These are phyloP conservation scores for Ovibos moschatus DNA, from an alignment of 2,113 vertebrate genomes.

Conservation along the genomic window DNA sequence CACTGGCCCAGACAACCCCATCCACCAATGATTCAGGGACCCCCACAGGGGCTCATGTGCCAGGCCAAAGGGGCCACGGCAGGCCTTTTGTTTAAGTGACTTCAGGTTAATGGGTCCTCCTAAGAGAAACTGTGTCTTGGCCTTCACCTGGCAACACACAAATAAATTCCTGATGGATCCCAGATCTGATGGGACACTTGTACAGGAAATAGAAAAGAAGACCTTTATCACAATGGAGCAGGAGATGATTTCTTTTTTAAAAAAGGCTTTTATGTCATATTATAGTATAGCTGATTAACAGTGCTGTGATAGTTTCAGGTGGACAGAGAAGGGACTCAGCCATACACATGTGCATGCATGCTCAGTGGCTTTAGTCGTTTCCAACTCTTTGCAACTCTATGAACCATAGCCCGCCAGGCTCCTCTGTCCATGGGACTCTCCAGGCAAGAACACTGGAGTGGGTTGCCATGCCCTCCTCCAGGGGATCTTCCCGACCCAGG, in stretches of 20 bases:
- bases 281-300: neutral
- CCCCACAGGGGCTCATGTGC: neutral
- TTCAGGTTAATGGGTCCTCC: neutral
- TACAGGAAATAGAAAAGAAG: neutral
- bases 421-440: neutral
- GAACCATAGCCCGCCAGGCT: neutral
- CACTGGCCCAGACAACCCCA: neutral
- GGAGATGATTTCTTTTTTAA: neutral
- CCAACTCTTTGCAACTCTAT: neutral
- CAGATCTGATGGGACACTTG: neutral
- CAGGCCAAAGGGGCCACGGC: neutral
- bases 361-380: neutral
- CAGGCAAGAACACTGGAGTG: neutral
- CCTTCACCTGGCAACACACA: neutral
- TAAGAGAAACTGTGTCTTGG: neutral
- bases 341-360: neutral
- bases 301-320: neutral
- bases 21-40: neutral
- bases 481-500: neutral
- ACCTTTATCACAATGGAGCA: accelerated
- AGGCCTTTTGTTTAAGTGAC: too few relatives aligned
- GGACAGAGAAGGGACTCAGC: neutral
- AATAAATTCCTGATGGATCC: neutral
- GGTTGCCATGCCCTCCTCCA: neutral
- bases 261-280: neutral